A percentile compares a stretch with the other conserved stretches of the same genome.
phyloP scores from a whole-genome alignment of 1,140 invertebrate genomes.

The Kradibia gibbosae region DNA sequence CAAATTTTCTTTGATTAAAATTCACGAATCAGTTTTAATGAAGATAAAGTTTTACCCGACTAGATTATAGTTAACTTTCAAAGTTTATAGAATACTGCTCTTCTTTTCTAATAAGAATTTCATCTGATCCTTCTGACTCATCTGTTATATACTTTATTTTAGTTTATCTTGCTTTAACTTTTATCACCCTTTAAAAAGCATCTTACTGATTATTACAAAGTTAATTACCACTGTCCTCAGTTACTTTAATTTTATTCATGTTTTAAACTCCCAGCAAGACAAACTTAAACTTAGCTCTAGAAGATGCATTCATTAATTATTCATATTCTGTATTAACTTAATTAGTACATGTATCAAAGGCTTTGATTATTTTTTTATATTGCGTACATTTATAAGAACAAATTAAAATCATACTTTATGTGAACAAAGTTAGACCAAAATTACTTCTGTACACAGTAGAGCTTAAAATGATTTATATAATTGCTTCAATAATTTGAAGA shows the following conservation, averaged over 20 bases:
- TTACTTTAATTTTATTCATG: conserved; percentile 31
- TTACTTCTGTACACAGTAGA: no score
- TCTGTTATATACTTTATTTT: conserved; percentile 3
- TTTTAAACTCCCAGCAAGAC: background rate
- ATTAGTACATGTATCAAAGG: conserved; percentile 8
- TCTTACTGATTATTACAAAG: conserved; percentile 12
- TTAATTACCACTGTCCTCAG: background rate
- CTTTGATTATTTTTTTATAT: background rate
- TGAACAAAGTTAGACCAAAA: no score
- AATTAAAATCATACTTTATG: no score
- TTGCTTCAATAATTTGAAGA: no score
- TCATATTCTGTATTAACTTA: conserved; percentile 17
- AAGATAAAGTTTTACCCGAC: background rate
- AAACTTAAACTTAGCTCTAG: conserved; percentile 10
- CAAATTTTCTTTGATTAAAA: background rate
- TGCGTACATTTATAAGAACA: no score
- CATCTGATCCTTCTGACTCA: background rate
- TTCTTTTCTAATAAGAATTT: conserved; percentile 9
- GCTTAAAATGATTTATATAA: no score
- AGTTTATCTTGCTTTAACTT: background rate
- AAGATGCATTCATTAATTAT: conserved; percentile 26
- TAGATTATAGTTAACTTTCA: background rate
- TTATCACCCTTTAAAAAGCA: conserved; percentile 12
- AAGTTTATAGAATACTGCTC: background rate
- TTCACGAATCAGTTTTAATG: background rate